Evolutionary conservation across 2,113 vertebrate genomes (phyloP).

Genomic region (Nothoprocta perdicaria): DNA sequence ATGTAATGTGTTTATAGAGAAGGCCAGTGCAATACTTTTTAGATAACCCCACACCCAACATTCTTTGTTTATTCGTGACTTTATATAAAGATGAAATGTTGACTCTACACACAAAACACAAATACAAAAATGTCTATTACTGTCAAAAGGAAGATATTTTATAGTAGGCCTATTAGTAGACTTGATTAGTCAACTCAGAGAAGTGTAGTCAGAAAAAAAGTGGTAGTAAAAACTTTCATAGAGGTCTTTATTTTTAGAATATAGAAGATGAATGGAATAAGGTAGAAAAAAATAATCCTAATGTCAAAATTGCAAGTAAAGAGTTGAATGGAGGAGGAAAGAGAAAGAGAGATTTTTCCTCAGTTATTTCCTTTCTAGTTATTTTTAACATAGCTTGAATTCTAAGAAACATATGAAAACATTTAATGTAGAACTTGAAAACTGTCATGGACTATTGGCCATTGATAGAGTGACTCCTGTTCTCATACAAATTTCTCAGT

Average conservation of each 20-base stretch:
- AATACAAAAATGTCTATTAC: not conserved
- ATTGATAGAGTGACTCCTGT: not conserved
- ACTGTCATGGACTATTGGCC: not conserved
- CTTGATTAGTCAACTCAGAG: not conserved
- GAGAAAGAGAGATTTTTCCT: not conserved
- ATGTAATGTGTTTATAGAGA: not conserved
- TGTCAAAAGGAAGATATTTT: not conserved
- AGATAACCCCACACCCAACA: not conserved
- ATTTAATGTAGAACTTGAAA: not conserved
- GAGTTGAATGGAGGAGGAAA: not conserved
- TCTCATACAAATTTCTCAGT: not conserved
- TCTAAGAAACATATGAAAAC: not conserved
- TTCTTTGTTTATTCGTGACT: not conserved
- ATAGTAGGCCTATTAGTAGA: not conserved
- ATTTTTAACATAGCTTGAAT: not conserved
- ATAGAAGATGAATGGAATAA: accelerated
- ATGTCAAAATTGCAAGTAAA: not conserved
- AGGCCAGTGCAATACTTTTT: not conserved
- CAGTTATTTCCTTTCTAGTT: not conserved
- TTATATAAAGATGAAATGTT: not conserved
- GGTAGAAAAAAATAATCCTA: not conserved
- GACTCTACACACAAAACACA: not conserved
- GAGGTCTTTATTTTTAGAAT: not conserved
- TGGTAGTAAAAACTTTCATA: not conserved
- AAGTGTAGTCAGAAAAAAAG: not conserved